Conservation (phyloP, 2,797 vertebrate genomes). For the Cichlasoma orientale region DNA sequence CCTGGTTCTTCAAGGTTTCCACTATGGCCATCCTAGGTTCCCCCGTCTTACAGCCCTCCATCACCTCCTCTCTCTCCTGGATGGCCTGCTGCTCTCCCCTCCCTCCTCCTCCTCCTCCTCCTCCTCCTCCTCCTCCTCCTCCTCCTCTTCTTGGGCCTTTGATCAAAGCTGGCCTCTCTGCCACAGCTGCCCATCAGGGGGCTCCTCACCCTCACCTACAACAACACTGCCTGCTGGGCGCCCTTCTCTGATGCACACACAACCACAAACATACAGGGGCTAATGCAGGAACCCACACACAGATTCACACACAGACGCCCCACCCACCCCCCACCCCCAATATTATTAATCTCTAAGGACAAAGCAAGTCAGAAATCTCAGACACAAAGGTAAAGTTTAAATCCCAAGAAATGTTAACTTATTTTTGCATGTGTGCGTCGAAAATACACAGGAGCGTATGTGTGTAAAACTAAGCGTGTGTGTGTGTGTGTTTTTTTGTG, state of each 20-base stretch:
- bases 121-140: constrained; percentile 17
- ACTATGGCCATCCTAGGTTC: constrained; percentile 47
- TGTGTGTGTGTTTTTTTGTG: not conserved
- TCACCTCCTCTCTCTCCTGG: constrained; percentile 50
- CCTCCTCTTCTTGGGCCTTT: constrained; percentile 59
- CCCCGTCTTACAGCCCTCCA: constrained; percentile 57
- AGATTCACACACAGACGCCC: constrained; percentile 6
- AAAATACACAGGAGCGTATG: not conserved
- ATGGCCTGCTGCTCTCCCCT: constrained; percentile 41
- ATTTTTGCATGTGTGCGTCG: not conserved
- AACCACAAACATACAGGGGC: constrained; percentile 61
- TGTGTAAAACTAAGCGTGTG: not conserved
- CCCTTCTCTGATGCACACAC: constrained; percentile 69
- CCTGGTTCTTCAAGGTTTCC: constrained; percentile 51
- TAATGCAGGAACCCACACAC: constrained; percentile 54
- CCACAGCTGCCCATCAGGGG: constrained; percentile 81
- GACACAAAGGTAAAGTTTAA: not conserved
- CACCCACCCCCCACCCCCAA: not conserved
- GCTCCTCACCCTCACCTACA: constrained; percentile 82
- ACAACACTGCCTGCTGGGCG: constrained; percentile 79
- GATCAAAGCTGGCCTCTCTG: constrained; percentile 83
- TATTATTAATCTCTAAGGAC: constrained; percentile 40
- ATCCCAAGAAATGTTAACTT: not conserved
- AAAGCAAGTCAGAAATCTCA: constrained; percentile 15
- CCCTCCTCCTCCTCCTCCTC: constrained; percentile 41